Evolutionary conservation across 2,113 vertebrate genomes (phyloP), one percentile per base, ranked within the genome.

Genomic region (Sylvicapra grimmia): DNA sequence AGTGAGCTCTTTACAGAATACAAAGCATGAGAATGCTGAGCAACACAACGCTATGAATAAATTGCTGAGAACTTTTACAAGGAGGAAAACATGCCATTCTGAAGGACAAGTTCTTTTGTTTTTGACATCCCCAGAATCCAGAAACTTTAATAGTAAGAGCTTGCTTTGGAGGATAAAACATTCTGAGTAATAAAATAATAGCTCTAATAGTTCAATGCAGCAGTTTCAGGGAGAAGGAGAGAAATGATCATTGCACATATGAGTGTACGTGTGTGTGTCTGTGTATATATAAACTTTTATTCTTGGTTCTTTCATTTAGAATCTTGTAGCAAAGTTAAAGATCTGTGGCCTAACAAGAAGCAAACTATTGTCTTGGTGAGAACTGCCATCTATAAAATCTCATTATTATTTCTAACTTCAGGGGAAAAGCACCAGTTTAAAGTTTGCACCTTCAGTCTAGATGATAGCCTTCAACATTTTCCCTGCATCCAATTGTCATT

Each of bases 281-380:
- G 36, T 75, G 11, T 75, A 12, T 40, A 25, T 75, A 4, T 63
- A 25, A 9, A n/a, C 40, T 84, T 92, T 44, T 40, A 44, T 53
- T 16, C n/a, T 51, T 91, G 59, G 4, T 49, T 86, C 11, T 53
- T 63, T 61, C 27, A 77, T 75, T 92, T 97, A 95, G 86, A 80
- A 93, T 49, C 44, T 93, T 82, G 61, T 85, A 80, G 94, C 75
- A 80, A 36, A 95, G 59, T 86, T 90, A 89, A 90, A 82, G 29
- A 96, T 93, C 87, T 89, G 83, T n/a, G 59, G n/a, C 47, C 51
- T 97, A 59, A n/a, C 92, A 63, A 95, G 94, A 68, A 97, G 97
- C 96, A 6, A 96, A 97, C 51, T 0, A 90, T 86, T 95, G 25
- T 90, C 56, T 83, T 79, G 53, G 12, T 86, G 40, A 80, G 56